Conservation (phyloP, 23 tunicate genomes). For the Ciona savignyi region DNA sequence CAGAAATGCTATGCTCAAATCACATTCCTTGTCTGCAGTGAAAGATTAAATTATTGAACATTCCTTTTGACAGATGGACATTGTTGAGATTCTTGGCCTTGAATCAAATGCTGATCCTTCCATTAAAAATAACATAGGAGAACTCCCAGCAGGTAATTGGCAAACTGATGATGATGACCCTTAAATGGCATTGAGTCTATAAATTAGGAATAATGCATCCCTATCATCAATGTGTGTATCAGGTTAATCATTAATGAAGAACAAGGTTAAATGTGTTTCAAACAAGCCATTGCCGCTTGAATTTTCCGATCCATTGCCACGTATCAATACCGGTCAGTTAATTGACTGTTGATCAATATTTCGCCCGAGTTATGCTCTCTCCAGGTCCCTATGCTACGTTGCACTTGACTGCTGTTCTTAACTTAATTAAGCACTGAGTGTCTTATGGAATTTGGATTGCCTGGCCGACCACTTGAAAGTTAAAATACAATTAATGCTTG, state of each 20-base stretch:
- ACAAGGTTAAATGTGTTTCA: too few relatives aligned
- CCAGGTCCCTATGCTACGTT: neutral
- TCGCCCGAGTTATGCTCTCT: neutral
- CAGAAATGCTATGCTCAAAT: too few relatives aligned
- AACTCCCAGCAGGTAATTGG: slow-evolving; percentile 70
- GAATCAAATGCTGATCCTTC: slow-evolving; percentile 66
- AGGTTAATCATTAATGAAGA: too few relatives aligned
- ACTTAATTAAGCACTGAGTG: neutral
- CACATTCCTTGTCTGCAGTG: too few relatives aligned
- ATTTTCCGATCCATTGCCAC: too few relatives aligned
- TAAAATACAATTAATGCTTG: neutral
- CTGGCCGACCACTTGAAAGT: neutral
- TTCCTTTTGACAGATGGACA: slow-evolving; percentile 41
- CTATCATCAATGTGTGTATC: too few relatives aligned
- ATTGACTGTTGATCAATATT: neutral
- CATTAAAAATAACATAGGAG: slow-evolving; percentile 61
- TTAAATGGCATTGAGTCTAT: too few relatives aligned
- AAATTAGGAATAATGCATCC: too few relatives aligned
- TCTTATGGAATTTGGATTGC: neutral
- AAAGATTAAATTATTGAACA: too few relatives aligned
- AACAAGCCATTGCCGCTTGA: too few relatives aligned
- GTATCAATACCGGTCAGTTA: neutral
- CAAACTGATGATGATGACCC: too few relatives aligned
- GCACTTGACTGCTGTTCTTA: neutral
- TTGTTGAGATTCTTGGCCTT: slow-evolving; percentile 66